Percentiles rank a stretch among this genome's conserved stretches.
phyloP scores from a whole-genome alignment of 2,113 vertebrate species.

The Burhinus oedicnemus region DNA sequence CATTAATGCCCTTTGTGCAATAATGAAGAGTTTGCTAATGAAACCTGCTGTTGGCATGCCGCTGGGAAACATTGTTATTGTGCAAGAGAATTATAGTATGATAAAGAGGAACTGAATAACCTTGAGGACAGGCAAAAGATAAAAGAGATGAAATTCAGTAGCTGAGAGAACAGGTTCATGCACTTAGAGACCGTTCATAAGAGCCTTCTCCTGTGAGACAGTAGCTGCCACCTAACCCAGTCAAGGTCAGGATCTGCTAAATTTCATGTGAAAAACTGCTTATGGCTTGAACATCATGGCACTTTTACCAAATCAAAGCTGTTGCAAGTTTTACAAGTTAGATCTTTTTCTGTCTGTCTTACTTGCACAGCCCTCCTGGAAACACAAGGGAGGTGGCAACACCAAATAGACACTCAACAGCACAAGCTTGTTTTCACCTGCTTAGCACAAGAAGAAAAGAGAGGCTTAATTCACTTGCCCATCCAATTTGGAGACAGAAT shows the following conservation, averaged over 20 bases:
- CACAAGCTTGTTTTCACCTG: background rate
- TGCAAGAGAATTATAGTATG: background rate
- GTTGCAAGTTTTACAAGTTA: background rate
- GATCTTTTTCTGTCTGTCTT: background rate
- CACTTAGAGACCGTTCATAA: background rate
- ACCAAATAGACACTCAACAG: background rate
- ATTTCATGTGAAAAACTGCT: background rate
- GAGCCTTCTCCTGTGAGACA: background rate
- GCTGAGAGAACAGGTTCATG: background rate
- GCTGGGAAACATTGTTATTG: background rate
- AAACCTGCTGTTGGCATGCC: background rate
- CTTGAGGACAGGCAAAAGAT: conserved; percentile 1
- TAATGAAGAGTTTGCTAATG: conserved; percentile 32
- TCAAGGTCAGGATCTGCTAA: background rate
- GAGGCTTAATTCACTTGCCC: background rate
- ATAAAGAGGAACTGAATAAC: conserved; percentile 21
- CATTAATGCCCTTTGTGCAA: background rate
- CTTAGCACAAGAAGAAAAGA: background rate
- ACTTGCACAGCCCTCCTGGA: background rate
- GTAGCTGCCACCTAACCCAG: background rate
- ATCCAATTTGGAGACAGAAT: background rate
- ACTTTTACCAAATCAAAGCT: background rate
- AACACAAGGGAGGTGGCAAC: background rate
- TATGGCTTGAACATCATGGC: background rate
- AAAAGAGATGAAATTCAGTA: background rate